A percentile compares a stretch with the other conserved stretches of the same genome.
Evolutionary conservation across 1,140 invertebrate species (phyloP).

Genomic region (Scylla paramamosain): DNA sequence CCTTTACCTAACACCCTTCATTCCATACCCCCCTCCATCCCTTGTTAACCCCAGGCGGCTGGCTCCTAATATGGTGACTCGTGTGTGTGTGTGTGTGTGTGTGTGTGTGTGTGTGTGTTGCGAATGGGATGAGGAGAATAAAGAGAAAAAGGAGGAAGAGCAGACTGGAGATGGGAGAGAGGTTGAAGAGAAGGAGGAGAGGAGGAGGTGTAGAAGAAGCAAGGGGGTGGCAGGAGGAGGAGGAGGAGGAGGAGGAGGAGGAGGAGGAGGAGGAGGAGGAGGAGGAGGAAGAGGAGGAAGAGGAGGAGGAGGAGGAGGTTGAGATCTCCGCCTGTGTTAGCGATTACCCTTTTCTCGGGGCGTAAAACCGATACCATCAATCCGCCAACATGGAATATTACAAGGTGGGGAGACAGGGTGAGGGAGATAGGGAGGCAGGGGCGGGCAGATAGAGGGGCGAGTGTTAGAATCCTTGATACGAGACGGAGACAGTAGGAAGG

Average conservation of each 20-base stretch:
- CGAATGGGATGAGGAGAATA: neutral
- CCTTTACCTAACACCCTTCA: slow-evolving; percentile 3
- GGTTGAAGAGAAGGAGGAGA: neutral
- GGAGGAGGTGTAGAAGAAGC: neutral
- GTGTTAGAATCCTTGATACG: neutral
- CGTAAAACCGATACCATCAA: slow-evolving; percentile 52
- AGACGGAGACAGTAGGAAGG: neutral
- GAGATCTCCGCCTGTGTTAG: slow-evolving; percentile 40
- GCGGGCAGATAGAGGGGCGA: neutral
- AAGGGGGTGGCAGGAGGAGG: no score
- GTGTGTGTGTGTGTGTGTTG: slow-evolving; percentile 9
- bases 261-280: no score
- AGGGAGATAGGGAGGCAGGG: neutral
- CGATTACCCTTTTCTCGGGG: slow-evolving; percentile 47
- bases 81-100: slow-evolving; percentile 16
- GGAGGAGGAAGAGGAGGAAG: neutral
- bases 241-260: neutral
- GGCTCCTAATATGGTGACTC: neutral
- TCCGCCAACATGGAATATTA: slow-evolving; percentile 30
- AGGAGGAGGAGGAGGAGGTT: slow-evolving; percentile 7
- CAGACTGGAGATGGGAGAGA: neutral
- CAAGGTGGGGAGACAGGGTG: neutral
- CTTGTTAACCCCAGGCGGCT: slow-evolving; percentile 9
- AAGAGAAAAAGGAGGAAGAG: neutral
- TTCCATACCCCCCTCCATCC: neutral